These are phyloP conservation scores for Argyrosomus regius DNA, from an alignment of 2,797 vertebrate genomes.

Conservation along the genomic window DNA sequence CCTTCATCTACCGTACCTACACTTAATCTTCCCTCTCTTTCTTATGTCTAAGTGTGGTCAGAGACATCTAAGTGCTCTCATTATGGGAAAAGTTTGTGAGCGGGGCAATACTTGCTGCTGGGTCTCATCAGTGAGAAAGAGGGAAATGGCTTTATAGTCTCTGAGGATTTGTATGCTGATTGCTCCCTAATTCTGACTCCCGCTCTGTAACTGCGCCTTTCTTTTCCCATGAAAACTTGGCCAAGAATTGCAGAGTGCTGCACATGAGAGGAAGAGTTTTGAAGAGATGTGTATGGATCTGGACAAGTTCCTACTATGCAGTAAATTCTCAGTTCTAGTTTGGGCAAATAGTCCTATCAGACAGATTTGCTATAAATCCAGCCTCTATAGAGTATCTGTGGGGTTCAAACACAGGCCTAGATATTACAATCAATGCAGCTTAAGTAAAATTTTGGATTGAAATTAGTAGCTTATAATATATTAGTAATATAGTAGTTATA, in stretches of 20 bases:
- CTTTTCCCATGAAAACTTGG: slow-evolving; percentile 84
- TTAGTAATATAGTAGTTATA: not conserved
- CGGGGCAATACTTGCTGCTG: slow-evolving; percentile 73
- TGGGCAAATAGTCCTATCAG: slow-evolving; percentile 45
- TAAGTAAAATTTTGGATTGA: not conserved
- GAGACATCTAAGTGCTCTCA: slow-evolving; percentile 67
- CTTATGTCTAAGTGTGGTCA: slow-evolving; percentile 58
- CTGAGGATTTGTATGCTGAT: slow-evolving; percentile 83
- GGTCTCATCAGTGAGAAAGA: slow-evolving; percentile 79
- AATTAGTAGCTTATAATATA: not conserved
- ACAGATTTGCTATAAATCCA: slow-evolving; percentile 30
- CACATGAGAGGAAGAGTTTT: slow-evolving; percentile 53
- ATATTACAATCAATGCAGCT: slow-evolving; percentile 22
- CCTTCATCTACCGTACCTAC: slow-evolving; percentile 59
- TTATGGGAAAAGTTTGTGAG: slow-evolving; percentile 74
- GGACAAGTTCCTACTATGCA: slow-evolving; percentile 63
- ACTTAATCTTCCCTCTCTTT: slow-evolving; percentile 54
- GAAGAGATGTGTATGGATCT: slow-evolving; percentile 61
- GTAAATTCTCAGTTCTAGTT: slow-evolving; percentile 43
- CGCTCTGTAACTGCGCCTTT: slow-evolving; percentile 57
- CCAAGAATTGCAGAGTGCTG: slow-evolving; percentile 38
- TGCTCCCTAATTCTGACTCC: slow-evolving; percentile 80
- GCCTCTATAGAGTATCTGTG: not conserved
- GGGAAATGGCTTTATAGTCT: slow-evolving; percentile 79
- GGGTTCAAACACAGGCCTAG: slow-evolving; percentile 14